Conservation (phyloP, 2,113 vertebrate species). For the Glareola pratincola region DNA sequence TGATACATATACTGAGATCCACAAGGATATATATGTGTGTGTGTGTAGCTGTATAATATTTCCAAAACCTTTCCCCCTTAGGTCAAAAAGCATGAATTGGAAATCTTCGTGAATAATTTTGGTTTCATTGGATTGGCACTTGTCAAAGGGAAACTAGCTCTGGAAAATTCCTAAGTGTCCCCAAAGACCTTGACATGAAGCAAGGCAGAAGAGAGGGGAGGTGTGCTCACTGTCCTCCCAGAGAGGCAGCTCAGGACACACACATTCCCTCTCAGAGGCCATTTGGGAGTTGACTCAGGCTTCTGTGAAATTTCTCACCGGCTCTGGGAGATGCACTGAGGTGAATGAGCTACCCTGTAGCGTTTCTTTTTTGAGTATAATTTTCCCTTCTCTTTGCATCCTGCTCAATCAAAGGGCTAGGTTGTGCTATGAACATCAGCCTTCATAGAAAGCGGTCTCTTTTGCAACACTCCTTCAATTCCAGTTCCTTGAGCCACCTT, state of each 20-base stretch:
- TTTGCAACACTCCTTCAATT: not conserved
- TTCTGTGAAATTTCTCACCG: not conserved
- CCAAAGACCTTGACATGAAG: not conserved
- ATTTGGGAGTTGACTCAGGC: not conserved
- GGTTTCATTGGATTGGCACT: not conserved
- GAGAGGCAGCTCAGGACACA: not conserved
- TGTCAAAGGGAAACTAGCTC: not conserved
- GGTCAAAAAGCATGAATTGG: not conserved
- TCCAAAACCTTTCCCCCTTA: not conserved
- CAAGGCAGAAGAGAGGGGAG: not conserved
- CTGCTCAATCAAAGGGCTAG: not conserved
- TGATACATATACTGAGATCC: not conserved
- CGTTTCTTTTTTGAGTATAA: not conserved
- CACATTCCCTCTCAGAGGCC: not conserved
- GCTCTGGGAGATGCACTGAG: not conserved
- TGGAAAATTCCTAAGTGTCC: not conserved
- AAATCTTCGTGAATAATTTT: not conserved
- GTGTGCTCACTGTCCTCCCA: not conserved
- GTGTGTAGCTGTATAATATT: not conserved
- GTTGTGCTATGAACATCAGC: accelerated
- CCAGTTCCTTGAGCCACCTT: not conserved
- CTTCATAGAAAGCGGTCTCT: not conserved
- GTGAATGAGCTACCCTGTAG: not conserved
- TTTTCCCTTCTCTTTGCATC: not conserved
- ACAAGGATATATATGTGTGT: not conserved